Evolutionary conservation across 2,797 vertebrate genomes (phyloP), one percentile per base, ranked within the genome.

Genomic region (Philypnodon macrostomus): DNA sequence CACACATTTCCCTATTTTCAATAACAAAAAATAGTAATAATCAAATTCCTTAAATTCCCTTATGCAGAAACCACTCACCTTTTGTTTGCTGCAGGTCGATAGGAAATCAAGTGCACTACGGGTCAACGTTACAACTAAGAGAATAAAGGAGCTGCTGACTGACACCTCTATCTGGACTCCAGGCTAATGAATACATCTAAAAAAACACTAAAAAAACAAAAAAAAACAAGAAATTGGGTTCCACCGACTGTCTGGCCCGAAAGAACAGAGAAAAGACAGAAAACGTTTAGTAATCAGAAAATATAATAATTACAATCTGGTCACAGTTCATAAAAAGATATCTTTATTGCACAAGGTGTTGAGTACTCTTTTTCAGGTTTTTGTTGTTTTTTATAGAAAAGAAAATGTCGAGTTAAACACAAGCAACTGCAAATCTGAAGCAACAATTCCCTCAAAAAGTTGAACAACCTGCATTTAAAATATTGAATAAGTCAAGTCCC

Each of bases 261-360:
- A 39, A 1, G 2, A 7, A 39, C 13, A 24, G 3, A 2, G 2
- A 13, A 14, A 40, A 14, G n/a, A 40, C 1, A 14, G 12, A 18
- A 17, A 13, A 23, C 19, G 37, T 39, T n/a, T 13, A 40, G 4
- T 24, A n/a, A 24, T 40, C 19, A 40, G n/a, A n/a, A n/a, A n/a
- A n/a, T n/a, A 40, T 71, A 87, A 66, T 66, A 87, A 80, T 54
- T 50, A 83, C 33, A 54, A 63, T 29, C 18, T 66, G 51, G 34
- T 67, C 73, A 54, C 72, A 53, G 74, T 79, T 92, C 48, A 37
- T 96, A 97, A 90, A 98, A 98, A 98, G 92, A 97, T 96, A 96
- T 93, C 92, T 97, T 97, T 97, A 96, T 97, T 97, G 95, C 95
- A 96, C 93, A 94, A 94, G 91, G 93, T 92, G 90, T 94, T 93